Evolutionary conservation across 2,888 invertebrate species (phyloP).

Genomic region (Gnatocerus cornutus): DNA sequence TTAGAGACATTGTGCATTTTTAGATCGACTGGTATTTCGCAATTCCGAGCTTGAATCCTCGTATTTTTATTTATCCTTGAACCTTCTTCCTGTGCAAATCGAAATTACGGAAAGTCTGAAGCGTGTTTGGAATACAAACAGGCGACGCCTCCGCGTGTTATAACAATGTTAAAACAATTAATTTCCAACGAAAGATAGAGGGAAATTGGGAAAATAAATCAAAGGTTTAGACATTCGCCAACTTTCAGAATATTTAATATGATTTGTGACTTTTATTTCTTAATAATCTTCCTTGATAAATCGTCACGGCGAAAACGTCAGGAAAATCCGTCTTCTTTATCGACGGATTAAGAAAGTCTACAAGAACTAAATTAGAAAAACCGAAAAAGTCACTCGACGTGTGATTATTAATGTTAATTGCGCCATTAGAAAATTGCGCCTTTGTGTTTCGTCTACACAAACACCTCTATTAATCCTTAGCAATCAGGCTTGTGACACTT

Average conservation of each 20-base stretch:
- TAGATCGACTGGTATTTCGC: not conserved
- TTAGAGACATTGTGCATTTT: not conserved
- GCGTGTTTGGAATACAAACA: slow-evolving; percentile 16
- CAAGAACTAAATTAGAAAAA: not conserved
- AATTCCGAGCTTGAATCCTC: not conserved
- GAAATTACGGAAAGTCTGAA: slow-evolving; percentile 4
- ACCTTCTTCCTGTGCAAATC: not conserved
- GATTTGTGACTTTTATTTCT: not conserved
- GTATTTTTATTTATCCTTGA: slow-evolving; percentile 17
- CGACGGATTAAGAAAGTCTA: not conserved
- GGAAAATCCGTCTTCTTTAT: no score
- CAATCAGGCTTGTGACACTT: slow-evolving; percentile 36
- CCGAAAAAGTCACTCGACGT: not conserved
- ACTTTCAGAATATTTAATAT: no score
- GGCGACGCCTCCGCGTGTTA: no score
- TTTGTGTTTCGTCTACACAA: slow-evolving; percentile 14
- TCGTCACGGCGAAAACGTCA: not conserved
- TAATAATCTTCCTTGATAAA: not conserved
- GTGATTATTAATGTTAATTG: slow-evolving; percentile 11
- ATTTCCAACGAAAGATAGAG: not conserved
- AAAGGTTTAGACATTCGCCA: no score
- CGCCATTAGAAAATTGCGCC: slow-evolving; percentile 15
- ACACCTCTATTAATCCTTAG: slow-evolving; percentile 30
- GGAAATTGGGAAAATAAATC: no score
- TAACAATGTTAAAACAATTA: not conserved